Conservation (phyloP, 2,888 invertebrate genomes). For the Zygaena filipendulae region DNA sequence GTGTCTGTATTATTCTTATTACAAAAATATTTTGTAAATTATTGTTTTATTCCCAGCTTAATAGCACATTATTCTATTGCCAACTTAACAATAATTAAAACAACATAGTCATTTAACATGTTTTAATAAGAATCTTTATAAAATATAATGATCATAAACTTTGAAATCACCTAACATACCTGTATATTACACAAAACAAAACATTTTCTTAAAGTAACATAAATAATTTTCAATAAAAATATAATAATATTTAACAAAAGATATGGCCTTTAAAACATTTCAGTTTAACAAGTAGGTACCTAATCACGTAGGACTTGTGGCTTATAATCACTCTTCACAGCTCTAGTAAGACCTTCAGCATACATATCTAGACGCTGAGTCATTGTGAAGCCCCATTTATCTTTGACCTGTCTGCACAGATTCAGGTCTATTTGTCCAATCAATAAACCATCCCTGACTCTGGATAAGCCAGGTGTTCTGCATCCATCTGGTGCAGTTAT, state of each 20-base stretch:
- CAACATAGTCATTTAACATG: too few relatives aligned
- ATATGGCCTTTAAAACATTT: not conserved
- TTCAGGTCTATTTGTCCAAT: slow-evolving; percentile 94
- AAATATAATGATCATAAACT: too few relatives aligned
- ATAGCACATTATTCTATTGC: too few relatives aligned
- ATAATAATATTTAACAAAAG: too few relatives aligned
- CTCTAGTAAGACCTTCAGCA: slow-evolving; percentile 74
- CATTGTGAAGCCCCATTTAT: slow-evolving; percentile 97
- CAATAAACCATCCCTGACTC: slow-evolving; percentile 85
- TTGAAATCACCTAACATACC: too few relatives aligned
- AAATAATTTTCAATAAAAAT: too few relatives aligned
- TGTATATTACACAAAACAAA: too few relatives aligned
- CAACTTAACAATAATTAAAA: too few relatives aligned
- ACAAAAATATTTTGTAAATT: slow-evolving; percentile 58
- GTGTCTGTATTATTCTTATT: slow-evolving; percentile 62
- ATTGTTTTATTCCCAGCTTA: slow-evolving; percentile 56
- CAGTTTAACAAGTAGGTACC: not conserved
- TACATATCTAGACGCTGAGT: slow-evolving; percentile 94
- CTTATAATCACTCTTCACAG: slow-evolving; percentile 35
- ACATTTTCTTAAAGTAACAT: too few relatives aligned
- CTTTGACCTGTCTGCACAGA: slow-evolving; percentile 93
- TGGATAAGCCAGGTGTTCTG: slow-evolving; percentile 87
- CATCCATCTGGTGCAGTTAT: slow-evolving; percentile 94
- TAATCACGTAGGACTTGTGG: slow-evolving; percentile 39
- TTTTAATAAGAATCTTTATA: too few relatives aligned